These are phyloP conservation scores for Charanyca ferruginea DNA, from an alignment of 2,888 invertebrate species.

Conservation along the genomic window DNA sequence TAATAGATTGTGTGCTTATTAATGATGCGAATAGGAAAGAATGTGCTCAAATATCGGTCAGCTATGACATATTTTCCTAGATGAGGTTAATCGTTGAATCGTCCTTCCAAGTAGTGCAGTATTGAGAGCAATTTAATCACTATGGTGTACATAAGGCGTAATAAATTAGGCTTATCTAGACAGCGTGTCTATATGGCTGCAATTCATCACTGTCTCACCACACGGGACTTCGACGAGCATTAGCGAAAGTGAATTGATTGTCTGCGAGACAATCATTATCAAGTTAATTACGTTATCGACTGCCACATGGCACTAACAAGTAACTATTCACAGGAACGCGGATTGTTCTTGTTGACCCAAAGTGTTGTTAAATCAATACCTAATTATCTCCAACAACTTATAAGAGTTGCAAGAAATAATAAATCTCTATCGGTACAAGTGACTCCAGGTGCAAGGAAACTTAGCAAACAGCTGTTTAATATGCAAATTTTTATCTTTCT, in stretches of 20 bases:
- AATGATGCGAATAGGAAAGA: conserved; percentile 55
- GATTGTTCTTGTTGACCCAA: conserved; percentile 6
- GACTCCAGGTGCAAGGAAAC: not conserved
- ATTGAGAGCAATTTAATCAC: conserved; percentile 78
- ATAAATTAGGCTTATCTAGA: conserved; percentile 89
- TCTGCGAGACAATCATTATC: conserved; percentile 64
- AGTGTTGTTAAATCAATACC: conserved; percentile 4
- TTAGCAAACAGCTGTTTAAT: not conserved
- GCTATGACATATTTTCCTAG: conserved; percentile 72
- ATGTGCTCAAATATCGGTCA: conserved; percentile 26
- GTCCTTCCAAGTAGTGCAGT: conserved; percentile 70
- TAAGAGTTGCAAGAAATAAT: not conserved
- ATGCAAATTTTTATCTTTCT: not conserved
- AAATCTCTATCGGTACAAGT: not conserved
- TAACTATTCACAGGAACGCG: conserved; percentile 2
- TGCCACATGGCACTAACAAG: conserved; percentile 25
- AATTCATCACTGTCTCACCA: conserved; percentile 86
- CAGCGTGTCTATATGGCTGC: conserved; percentile 82
- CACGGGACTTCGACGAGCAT: conserved; percentile 69
- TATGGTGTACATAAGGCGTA: conserved; percentile 75
- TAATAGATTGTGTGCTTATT: conserved; percentile 36
- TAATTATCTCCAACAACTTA: not conserved
- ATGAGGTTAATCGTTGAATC: conserved; percentile 66
- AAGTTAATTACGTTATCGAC: conserved; percentile 53
- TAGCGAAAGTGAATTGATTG: conserved; percentile 82